Evolutionary conservation across 2,888 invertebrate species (phyloP).

Genomic region (Agrochola lychnidis): DNA sequence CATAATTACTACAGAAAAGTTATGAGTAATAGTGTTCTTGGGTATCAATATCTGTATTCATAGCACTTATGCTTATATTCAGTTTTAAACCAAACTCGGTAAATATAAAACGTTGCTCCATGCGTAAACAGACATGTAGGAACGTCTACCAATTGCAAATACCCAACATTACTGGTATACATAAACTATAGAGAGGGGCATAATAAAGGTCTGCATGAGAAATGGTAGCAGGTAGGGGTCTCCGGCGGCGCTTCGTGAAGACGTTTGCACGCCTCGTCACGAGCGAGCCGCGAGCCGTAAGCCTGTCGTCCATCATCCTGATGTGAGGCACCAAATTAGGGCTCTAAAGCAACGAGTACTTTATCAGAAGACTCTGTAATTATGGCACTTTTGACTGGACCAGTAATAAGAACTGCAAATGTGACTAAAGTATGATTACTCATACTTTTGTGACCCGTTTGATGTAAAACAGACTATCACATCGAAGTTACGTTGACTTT

Average conservation of each 20-base stretch:
- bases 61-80: neutral
- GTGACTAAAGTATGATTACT: neutral
- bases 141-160: conserved; percentile 31
- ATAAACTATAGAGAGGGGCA: conserved; percentile 40
- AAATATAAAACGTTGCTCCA: conserved; percentile 2
- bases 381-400: conserved; percentile 27
- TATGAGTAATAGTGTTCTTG: neutral
- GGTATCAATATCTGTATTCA: neutral
- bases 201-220: conserved; percentile 56
- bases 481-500: neutral
- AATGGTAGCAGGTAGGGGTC: conserved; percentile 54
- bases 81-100: conserved; percentile 7
- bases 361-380: conserved; percentile 25
- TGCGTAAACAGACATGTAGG: conserved; percentile 13
- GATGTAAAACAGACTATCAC: neutral
- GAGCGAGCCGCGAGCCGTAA: conserved; percentile 48
- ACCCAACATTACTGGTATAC: conserved; percentile 34
- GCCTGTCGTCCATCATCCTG: conserved; percentile 45
- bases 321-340: conserved; percentile 44
- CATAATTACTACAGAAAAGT: neutral
- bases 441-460: neutral
- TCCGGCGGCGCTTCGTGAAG: conserved; percentile 64
- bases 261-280: conserved; percentile 58
- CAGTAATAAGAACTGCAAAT: conserved; percentile 1
- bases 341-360: conserved; percentile 20